These are phyloP conservation scores for Ceratitis capitata DNA, from an alignment of 1,140 invertebrate species.

Conservation along the genomic window DNA sequence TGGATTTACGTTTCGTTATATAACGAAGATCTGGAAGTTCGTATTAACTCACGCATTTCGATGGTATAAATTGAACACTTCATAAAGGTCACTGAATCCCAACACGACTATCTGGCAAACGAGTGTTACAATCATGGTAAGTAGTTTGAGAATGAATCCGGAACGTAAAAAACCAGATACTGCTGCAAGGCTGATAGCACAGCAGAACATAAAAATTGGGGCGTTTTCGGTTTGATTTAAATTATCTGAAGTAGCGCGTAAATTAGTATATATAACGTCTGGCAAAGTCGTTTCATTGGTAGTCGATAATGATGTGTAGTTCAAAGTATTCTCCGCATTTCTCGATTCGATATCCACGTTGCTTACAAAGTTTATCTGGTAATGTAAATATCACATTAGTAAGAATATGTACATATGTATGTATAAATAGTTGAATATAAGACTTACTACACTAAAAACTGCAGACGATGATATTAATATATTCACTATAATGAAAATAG, in stretches of 20 bases:
- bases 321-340: constrained; percentile 5
- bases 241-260: not conserved
- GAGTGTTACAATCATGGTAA: constrained; percentile 77
- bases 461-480: constrained; percentile 74
- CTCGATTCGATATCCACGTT: not conserved
- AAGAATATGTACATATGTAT: not conserved
- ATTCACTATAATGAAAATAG: constrained; percentile 75
- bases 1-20: not conserved
- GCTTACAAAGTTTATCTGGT: constrained; percentile 41
- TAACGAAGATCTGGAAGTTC: not conserved
- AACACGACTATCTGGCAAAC: constrained; percentile 73
- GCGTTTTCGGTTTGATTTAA: constrained; percentile 50
- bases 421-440: not conserved
- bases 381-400: not conserved
- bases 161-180: constrained; percentile 86
- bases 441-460: constrained; percentile 76
- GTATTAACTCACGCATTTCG: constrained; percentile 70
- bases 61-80: constrained; percentile 68
- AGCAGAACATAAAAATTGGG: constrained; percentile 79
- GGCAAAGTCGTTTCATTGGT: constrained; percentile 29
- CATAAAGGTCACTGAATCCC: constrained; percentile 71
- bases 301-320: not conserved
- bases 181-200: constrained; percentile 78
- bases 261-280: constrained; percentile 12
- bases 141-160: constrained; percentile 83